Conservation (phyloP, 2,113 vertebrate species). For the Diadophis punctatus region DNA sequence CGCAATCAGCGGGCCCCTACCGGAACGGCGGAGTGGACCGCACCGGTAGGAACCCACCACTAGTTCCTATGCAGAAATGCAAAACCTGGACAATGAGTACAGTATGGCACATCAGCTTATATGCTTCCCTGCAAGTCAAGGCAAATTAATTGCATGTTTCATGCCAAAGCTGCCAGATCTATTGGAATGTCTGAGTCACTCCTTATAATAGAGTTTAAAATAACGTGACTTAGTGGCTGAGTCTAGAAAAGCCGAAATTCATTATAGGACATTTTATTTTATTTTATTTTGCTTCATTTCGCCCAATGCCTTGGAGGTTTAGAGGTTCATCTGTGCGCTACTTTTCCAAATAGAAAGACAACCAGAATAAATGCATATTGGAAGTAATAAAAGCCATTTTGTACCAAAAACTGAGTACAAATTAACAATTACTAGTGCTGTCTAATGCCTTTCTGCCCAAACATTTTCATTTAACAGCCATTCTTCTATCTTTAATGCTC, state of each 20-base stretch:
- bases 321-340: conserved; percentile 48
- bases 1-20: too few relatives aligned
- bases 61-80: accelerated
- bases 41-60: too few relatives aligned
- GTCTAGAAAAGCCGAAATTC: conserved; percentile 37
- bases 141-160: not conserved
- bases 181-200: not conserved
- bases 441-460: conserved; percentile 60
- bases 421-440: conserved; percentile 61
- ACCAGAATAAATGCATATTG: conserved; percentile 58
- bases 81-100: not conserved
- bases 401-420: conserved; percentile 59
- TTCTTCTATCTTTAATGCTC: conserved; percentile 54
- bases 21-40: too few relatives aligned
- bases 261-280: conserved; percentile 47
- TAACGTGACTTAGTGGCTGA: not conserved
- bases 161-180: accelerated
- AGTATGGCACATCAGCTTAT: accelerated
- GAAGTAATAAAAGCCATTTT: conserved; percentile 57
- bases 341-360: conserved; percentile 55
- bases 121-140: not conserved
- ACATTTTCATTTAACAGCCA: conserved; percentile 55
- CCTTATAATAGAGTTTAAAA: not conserved
- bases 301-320: conserved; percentile 50
- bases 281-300: conserved; percentile 45